phyloP scores from a whole-genome alignment of 2,888 invertebrate species.

The Synergus itoensis region DNA sequence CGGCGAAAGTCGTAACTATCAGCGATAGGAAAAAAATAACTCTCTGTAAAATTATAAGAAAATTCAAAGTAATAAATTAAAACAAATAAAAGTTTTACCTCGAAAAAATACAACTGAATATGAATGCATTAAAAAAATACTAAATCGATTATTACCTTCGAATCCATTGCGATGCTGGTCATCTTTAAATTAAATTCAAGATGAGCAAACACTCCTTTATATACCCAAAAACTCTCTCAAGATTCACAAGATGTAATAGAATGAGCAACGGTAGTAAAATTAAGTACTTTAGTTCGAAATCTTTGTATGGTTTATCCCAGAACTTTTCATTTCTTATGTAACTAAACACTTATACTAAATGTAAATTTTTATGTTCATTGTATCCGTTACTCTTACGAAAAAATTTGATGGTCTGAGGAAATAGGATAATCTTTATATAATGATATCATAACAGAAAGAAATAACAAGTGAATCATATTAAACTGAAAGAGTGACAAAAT shows the following conservation, averaged over 20 bases:
- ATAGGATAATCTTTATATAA: background rate
- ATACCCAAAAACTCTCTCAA: background rate
- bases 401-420: background rate
- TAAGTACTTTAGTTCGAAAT: background rate
- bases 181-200: background rate
- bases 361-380: background rate
- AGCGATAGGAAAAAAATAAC: background rate
- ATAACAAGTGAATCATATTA: background rate
- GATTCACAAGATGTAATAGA: background rate
- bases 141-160: background rate
- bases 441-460: background rate
- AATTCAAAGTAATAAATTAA: background rate
- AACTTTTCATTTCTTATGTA: constrained; percentile 12
- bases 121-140: background rate
- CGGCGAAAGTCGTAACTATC: background rate
- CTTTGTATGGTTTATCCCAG: background rate
- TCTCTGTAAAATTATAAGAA: background rate
- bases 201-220: background rate
- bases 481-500: background rate
- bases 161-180: background rate
- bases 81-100: background rate
- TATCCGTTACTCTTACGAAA: background rate
- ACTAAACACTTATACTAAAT: background rate
- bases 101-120: background rate
- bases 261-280: background rate